Evolutionary conservation across 2,888 invertebrate species (phyloP).

Genomic region (Parelbella ahira): DNA sequence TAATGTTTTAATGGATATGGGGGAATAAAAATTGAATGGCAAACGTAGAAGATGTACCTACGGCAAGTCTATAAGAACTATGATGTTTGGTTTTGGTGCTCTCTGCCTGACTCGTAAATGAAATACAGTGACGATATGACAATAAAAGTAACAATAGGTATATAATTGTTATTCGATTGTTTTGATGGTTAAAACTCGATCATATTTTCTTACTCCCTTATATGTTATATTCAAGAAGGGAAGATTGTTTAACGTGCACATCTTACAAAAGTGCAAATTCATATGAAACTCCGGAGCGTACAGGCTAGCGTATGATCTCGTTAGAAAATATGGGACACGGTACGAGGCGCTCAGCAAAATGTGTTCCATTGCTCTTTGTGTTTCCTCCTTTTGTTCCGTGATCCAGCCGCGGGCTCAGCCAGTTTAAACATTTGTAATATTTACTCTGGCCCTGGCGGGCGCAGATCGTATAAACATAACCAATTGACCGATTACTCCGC

Average conservation of each 20-base stretch:
- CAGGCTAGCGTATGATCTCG: slow-evolving; percentile 69
- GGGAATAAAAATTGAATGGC: no score
- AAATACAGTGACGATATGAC: no score
- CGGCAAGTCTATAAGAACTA: no score
- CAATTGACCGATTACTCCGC: slow-evolving; percentile 3
- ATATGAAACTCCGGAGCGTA: slow-evolving; percentile 37
- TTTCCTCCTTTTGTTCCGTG: slow-evolving; percentile 66
- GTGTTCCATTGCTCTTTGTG: slow-evolving; percentile 76
- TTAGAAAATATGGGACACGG: slow-evolving; percentile 73
- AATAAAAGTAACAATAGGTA: no score
- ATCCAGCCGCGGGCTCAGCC: slow-evolving; percentile 51
- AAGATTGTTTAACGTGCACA: slow-evolving; percentile 14
- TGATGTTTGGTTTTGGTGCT: no score
- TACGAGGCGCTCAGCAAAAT: slow-evolving; percentile 65
- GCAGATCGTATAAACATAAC: slow-evolving; percentile 10
- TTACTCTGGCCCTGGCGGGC: no score
- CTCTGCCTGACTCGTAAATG: no score
- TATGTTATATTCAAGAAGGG: background rate
- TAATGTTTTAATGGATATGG: no score
- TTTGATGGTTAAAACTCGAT: no score
- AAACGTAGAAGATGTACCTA: no score
- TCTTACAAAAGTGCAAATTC: slow-evolving; percentile 25
- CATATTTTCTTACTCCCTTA: no score
- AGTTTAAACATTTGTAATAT: slow-evolving; percentile 35
- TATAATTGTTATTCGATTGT: no score